phyloP scores from a whole-genome alignment of 2,113 vertebrate genomes.

The Gopherus evgoodei region DNA sequence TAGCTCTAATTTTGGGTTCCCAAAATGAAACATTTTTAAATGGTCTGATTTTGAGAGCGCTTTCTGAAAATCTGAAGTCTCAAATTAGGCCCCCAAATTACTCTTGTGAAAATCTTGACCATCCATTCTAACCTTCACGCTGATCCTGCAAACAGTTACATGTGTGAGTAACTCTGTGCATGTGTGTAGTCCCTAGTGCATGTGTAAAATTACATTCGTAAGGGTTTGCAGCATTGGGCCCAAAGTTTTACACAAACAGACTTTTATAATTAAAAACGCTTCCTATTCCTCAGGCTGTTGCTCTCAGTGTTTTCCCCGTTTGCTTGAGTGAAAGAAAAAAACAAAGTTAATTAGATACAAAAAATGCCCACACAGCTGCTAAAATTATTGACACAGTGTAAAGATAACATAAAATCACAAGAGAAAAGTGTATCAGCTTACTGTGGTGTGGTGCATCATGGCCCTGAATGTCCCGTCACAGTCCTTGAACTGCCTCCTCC shows the following conservation, averaged over 20 bases:
- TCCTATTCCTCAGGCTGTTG: background rate
- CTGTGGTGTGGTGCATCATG: background rate
- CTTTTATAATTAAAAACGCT: background rate
- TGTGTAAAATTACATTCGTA: background rate
- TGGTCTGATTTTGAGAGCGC: background rate
- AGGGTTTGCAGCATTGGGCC: background rate
- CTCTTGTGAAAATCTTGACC: background rate
- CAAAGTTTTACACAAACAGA: background rate
- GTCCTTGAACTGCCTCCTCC: background rate
- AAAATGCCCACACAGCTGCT: background rate
- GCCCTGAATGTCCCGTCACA: background rate
- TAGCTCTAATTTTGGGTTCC: background rate
- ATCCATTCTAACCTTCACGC: background rate
- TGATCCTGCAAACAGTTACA: background rate
- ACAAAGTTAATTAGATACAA: background rate
- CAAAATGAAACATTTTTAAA: background rate
- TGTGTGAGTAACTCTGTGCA: background rate
- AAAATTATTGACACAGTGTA: background rate
- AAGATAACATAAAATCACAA: background rate
- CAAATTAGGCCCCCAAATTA: background rate
- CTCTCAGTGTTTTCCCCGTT: background rate
- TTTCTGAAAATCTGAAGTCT: background rate
- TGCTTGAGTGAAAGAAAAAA: background rate
- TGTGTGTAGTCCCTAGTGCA: background rate
- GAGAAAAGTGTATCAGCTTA: background rate